Conservation (phyloP, 2,888 invertebrate genomes). For the Reticulitermes lucifugus region DNA sequence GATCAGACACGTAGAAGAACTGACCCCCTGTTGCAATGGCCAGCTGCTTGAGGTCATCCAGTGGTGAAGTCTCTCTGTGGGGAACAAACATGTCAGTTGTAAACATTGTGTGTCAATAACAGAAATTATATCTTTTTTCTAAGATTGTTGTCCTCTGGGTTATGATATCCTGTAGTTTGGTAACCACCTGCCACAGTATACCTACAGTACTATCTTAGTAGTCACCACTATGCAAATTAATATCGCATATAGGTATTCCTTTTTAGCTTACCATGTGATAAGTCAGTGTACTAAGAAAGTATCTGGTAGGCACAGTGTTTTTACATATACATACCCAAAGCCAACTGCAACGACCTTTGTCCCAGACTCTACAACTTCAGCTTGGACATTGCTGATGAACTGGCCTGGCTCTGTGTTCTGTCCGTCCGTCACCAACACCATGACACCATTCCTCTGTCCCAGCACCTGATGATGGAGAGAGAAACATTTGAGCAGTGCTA, state of each 20-base stretch:
- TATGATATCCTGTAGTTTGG: too few relatives aligned
- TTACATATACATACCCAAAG: constrained; percentile 13
- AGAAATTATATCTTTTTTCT: too few relatives aligned
- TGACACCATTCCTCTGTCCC: neutral
- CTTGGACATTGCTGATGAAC: neutral
- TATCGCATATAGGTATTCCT: too few relatives aligned
- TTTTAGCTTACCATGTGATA: too few relatives aligned
- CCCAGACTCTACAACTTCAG: neutral
- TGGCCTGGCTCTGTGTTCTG: constrained; percentile 11
- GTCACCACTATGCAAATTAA: too few relatives aligned
- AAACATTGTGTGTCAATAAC: neutral
- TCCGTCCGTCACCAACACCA: constrained; percentile 19
- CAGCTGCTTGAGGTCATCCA: neutral
- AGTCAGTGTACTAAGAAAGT: too few relatives aligned
- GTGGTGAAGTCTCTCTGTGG: neutral
- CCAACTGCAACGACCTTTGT: neutral
- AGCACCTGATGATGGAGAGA: neutral
- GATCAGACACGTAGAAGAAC: neutral
- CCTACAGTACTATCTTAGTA: too few relatives aligned
- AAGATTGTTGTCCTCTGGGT: too few relatives aligned
- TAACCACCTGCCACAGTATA: too few relatives aligned
- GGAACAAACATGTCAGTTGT: neutral
- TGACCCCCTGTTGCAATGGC: neutral
- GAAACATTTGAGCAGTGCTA: too few relatives aligned
- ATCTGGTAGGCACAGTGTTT: too few relatives aligned